Evolutionary conservation across 2,888 invertebrate genomes (phyloP).

Genomic region (Tachina grossa): DNA sequence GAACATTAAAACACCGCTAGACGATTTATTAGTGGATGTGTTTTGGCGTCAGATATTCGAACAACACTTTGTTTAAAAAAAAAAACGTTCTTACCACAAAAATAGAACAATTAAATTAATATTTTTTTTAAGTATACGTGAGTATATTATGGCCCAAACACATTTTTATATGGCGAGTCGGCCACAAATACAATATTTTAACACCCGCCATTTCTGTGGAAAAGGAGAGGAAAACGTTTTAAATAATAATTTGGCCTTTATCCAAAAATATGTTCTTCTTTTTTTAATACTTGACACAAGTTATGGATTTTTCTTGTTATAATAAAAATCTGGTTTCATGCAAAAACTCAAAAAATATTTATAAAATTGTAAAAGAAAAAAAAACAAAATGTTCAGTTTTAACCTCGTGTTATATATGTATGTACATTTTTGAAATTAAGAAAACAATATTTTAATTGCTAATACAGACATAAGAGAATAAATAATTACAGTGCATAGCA

Average conservation of each 20-base stretch:
- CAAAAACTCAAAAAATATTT: slow-evolving; percentile 46
- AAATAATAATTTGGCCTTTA: slow-evolving; percentile 62
- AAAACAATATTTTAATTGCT: neutral
- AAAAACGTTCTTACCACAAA: neutral
- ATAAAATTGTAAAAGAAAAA: slow-evolving; percentile 4
- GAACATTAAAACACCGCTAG: slow-evolving; percentile 27
- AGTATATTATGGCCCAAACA: slow-evolving; percentile 30
- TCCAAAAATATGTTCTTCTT: slow-evolving; percentile 57
- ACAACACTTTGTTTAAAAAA: slow-evolving; percentile 36
- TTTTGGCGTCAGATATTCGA: slow-evolving; percentile 66
- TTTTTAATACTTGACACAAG: slow-evolving; percentile 50
- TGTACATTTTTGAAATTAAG: neutral
- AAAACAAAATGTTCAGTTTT: neutral
- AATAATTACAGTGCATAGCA: neutral
- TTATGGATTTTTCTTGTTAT: slow-evolving; percentile 60
- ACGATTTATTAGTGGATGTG: slow-evolving; percentile 55
- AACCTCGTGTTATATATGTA: slow-evolving; percentile 53
- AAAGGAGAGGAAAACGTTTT: slow-evolving; percentile 44
- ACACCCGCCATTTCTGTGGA: slow-evolving; percentile 57
- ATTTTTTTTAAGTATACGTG: neutral
- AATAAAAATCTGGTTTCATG: slow-evolving; percentile 48
- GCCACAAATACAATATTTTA: slow-evolving; percentile 38
- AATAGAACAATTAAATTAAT: slow-evolving; percentile 7
- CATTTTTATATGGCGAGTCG: slow-evolving; percentile 44
- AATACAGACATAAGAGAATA: neutral